Percentiles rank a stretch among this genome's conserved stretches.
Evolutionary conservation across 1,140 invertebrate genomes (phyloP).

Genomic region (Camponotus pennsylvanicus): DNA sequence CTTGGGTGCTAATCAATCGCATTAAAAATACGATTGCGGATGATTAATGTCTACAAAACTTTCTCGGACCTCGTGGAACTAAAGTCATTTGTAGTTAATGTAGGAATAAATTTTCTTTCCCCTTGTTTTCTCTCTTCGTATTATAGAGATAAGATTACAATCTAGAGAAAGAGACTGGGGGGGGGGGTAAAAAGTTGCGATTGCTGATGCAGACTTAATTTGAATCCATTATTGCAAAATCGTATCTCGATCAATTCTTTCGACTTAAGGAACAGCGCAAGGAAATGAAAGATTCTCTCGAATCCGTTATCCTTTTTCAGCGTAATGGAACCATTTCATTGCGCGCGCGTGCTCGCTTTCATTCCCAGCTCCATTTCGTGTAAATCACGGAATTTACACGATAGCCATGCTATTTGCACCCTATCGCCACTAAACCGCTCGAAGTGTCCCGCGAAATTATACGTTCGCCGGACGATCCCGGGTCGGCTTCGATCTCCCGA

Average conservation of each 20-base stretch:
- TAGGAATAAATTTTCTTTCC: not conserved
- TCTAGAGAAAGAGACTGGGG: not conserved
- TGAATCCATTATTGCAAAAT: not conserved
- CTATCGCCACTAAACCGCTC: not conserved
- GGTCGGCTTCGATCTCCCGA: slow-evolving; percentile 6
- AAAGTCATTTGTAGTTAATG: not conserved
- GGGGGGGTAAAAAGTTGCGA: not conserved
- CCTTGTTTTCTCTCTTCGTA: not conserved
- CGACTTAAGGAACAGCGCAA: not conserved
- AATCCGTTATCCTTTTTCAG: not conserved
- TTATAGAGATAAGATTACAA: not conserved
- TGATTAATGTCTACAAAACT: not conserved
- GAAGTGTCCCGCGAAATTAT: slow-evolving; percentile 27
- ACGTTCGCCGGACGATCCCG: not conserved
- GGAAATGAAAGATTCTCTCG: not conserved
- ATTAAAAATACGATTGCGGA: not conserved
- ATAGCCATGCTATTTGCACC: slow-evolving; percentile 12
- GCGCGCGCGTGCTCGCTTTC: too few species aligned
- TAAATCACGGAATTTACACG: slow-evolving; percentile 49
- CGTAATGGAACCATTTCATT: not conserved
- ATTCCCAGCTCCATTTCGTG: not conserved
- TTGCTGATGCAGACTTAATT: not conserved
- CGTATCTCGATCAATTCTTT: not conserved
- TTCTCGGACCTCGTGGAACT: not conserved
- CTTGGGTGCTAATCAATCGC: not conserved